These are phyloP conservation scores for Anabacerthia variegaticeps DNA, from an alignment of 2,797 vertebrate species.

Conservation along the genomic window DNA sequence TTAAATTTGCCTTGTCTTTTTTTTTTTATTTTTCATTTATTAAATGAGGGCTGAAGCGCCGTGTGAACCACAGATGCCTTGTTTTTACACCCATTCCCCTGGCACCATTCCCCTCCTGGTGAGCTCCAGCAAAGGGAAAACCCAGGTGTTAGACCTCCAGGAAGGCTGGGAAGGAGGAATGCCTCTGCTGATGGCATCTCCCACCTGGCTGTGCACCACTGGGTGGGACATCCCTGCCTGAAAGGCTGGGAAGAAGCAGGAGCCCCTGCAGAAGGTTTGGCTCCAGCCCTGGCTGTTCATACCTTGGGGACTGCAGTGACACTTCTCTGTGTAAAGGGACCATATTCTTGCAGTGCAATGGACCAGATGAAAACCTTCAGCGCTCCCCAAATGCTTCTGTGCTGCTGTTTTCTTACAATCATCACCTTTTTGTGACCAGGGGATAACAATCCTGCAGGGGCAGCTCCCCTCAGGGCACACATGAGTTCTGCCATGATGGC, in stretches of 20 bases:
- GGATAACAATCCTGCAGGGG: background rate
- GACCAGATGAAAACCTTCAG: background rate
- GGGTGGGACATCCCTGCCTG: background rate
- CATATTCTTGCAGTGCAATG: accelerated
- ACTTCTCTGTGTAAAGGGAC: background rate
- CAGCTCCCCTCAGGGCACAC: background rate
- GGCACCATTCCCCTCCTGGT: background rate
- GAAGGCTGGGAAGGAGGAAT: background rate
- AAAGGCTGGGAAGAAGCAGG: background rate
- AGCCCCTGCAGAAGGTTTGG: background rate
- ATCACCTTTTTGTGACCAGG: background rate
- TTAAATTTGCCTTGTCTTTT: background rate
- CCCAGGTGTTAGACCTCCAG: background rate
- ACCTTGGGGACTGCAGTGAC: background rate
- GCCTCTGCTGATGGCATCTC: background rate
- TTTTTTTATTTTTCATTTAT: background rate
- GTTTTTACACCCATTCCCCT: background rate
- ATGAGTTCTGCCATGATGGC: background rate
- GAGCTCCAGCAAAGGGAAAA: background rate
- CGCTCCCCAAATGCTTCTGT: background rate
- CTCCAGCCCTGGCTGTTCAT: background rate
- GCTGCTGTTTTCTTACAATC: background rate
- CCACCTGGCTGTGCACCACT: background rate
- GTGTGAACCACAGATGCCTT: background rate
- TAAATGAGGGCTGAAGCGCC: background rate